Percentiles rank a stretch among this genome's conserved stretches.
Evolutionary conservation across 1,140 invertebrate genomes (phyloP).

Genomic region (Nebria ingens): DNA sequence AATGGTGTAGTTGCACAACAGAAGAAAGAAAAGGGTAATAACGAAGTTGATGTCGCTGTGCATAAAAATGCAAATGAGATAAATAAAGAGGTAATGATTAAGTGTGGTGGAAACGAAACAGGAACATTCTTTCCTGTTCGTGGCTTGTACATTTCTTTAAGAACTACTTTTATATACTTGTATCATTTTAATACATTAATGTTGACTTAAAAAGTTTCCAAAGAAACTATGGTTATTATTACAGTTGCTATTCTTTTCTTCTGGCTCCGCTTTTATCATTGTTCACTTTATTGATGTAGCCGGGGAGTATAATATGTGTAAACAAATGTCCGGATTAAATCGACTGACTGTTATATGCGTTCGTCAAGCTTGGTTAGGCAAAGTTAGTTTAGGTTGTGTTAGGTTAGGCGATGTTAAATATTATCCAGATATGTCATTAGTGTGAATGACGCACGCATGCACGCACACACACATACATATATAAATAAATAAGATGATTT

Average conservation of each 20-base stretch:
- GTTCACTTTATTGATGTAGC: too few relatives aligned
- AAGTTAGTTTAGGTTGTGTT: slow-evolving; percentile 1
- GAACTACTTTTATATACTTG: not conserved
- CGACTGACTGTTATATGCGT: not conserved
- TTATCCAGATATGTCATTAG: not conserved
- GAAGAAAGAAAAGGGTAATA: not conserved
- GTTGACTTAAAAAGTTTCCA: not conserved
- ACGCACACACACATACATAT: not conserved
- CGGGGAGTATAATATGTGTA: too few relatives aligned
- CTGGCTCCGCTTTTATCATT: too few relatives aligned
- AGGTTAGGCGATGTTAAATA: slow-evolving; percentile 1
- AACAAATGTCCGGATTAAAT: too few relatives aligned
- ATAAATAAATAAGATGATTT: too few relatives aligned
- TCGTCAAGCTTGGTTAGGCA: not conserved
- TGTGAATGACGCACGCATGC: not conserved
- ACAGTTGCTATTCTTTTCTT: too few relatives aligned
- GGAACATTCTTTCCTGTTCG: not conserved
- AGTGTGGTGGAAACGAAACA: not conserved
- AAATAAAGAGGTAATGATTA: not conserved
- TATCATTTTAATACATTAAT: not conserved
- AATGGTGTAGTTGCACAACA: too few relatives aligned
- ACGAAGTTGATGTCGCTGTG: not conserved
- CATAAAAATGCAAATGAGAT: not conserved
- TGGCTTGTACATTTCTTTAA: not conserved
- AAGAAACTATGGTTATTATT: too few relatives aligned